Percentiles rank a stretch among this genome's conserved stretches.
Evolutionary conservation across 2,888 invertebrate species (phyloP).

Genomic region (Microctonus hyperodae): DNA sequence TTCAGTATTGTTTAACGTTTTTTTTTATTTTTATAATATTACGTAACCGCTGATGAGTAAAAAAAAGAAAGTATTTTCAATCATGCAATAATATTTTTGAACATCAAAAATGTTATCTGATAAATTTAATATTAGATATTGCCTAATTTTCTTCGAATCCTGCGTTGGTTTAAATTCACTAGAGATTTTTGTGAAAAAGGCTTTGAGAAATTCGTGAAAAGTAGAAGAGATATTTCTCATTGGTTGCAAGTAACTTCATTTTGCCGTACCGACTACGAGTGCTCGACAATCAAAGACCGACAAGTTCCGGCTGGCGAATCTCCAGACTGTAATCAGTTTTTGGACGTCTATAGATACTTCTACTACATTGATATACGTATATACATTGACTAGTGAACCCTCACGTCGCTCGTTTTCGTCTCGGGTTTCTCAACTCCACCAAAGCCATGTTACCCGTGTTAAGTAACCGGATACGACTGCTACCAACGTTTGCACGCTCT

Average conservation of each 20-base stretch:
- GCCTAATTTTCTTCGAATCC: too few relatives aligned
- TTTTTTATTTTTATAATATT: too few relatives aligned
- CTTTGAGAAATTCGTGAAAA: neutral
- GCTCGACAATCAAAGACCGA: constrained; percentile 44
- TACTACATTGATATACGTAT: neutral
- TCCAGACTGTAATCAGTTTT: constrained; percentile 47
- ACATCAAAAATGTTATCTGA: too few relatives aligned
- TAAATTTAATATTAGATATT: too few relatives aligned
- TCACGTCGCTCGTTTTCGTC: constrained; percentile 22
- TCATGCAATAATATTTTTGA: too few relatives aligned
- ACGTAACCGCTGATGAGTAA: too few relatives aligned
- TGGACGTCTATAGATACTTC: constrained; percentile 35
- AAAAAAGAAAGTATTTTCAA: too few relatives aligned
- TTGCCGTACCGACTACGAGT: constrained; percentile 4
- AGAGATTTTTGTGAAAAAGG: neutral
- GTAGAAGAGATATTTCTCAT: neutral
- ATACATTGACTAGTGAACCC: neutral
- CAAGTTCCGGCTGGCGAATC: constrained; percentile 45
- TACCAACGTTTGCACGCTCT: constrained; percentile 4
- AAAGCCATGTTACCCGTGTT: constrained; percentile 18
- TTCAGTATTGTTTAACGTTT: too few relatives aligned
- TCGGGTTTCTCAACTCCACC: constrained; percentile 22
- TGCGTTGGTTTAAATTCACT: neutral
- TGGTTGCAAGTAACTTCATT: constrained; percentile 22
- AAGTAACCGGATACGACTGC: constrained; percentile 20